These are phyloP conservation scores for Esperia sulphurella DNA, from an alignment of 2,888 invertebrate species.

Conservation along the genomic window DNA sequence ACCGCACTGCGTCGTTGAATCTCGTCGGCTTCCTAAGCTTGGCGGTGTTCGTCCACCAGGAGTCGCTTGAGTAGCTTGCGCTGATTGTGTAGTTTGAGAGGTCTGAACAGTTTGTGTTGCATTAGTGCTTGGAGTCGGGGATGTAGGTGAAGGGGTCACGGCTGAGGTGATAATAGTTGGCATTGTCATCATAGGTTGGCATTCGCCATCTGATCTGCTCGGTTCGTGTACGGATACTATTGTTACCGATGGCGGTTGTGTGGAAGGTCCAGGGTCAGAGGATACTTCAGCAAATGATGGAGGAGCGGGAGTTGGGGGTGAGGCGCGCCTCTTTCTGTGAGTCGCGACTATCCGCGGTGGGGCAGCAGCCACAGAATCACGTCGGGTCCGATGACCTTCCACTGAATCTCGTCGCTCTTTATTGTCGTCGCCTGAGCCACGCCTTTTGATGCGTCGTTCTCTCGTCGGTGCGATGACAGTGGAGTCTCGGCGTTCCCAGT, in stretches of 20 bases:
- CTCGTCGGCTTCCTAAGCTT: slow-evolving; percentile 81
- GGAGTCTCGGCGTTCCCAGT: slow-evolving; percentile 85
- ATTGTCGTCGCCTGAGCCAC: slow-evolving; percentile 82
- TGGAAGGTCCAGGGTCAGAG: slow-evolving; percentile 83
- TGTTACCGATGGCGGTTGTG: slow-evolving; percentile 66
- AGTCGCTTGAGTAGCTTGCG: slow-evolving; percentile 36
- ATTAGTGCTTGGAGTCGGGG: slow-evolving; percentile 79
- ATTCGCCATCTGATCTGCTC: slow-evolving; percentile 80
- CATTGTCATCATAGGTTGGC: slow-evolving; percentile 76
- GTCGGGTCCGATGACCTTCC: slow-evolving; percentile 83
- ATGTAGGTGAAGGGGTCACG: slow-evolving; percentile 90
- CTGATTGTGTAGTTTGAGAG: slow-evolving; percentile 39
- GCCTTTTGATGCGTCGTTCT: slow-evolving; percentile 70
- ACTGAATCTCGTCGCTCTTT: slow-evolving; percentile 82
- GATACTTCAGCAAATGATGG: slow-evolving; percentile 79
- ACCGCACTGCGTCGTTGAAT: slow-evolving; percentile 92
- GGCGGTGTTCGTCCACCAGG: slow-evolving; percentile 63
- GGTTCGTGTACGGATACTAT: slow-evolving; percentile 69
- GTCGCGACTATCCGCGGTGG: slow-evolving; percentile 82
- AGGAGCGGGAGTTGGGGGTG: slow-evolving; percentile 62
- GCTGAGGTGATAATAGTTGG: slow-evolving; percentile 91
- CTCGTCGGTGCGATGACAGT: slow-evolving; percentile 70
- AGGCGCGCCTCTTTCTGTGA: slow-evolving; percentile 76
- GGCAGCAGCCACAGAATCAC: slow-evolving; percentile 84
- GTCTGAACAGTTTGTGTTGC: slow-evolving; percentile 46